These are phyloP conservation scores for Drosophila kambysellisi DNA, from an alignment of 2,888 invertebrate species.

Conservation along the genomic window DNA sequence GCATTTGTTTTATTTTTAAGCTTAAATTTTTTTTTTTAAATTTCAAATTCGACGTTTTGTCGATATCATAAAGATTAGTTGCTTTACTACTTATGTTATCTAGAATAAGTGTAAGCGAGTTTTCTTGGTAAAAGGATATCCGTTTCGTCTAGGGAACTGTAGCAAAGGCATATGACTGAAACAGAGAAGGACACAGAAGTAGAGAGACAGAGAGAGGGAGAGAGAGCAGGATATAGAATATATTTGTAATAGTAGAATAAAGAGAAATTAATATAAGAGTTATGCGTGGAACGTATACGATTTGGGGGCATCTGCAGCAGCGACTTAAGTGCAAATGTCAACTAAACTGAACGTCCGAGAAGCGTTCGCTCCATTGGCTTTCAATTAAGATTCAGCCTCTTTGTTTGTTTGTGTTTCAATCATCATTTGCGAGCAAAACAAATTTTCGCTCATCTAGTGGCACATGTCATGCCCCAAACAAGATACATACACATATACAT, in stretches of 20 bases:
- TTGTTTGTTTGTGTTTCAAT: slow-evolving; percentile 46
- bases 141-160: not conserved
- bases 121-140: not conserved
- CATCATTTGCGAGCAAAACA: slow-evolving; percentile 59
- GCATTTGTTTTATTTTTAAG: not conserved
- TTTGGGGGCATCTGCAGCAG: not conserved
- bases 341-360: slow-evolving; percentile 3
- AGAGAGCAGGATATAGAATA: not conserved
- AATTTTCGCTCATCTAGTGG: slow-evolving; percentile 52
- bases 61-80: not conserved
- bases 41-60: not conserved
- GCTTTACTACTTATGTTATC: not conserved
- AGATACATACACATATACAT: not conserved
- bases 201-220: not conserved
- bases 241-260: too few species aligned
- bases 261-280: slow-evolving; percentile 11
- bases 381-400: slow-evolving; percentile 58
- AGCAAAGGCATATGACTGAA: not conserved
- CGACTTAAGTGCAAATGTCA: slow-evolving; percentile 3
- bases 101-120: not conserved
- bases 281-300: not conserved
- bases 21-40: not conserved
- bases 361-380: slow-evolving; percentile 42
- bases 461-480: slow-evolving; percentile 22
- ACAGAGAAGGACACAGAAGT: not conserved